Conservation (phyloP, 2,797 vertebrate species). For the Psittacula echo region DNA sequence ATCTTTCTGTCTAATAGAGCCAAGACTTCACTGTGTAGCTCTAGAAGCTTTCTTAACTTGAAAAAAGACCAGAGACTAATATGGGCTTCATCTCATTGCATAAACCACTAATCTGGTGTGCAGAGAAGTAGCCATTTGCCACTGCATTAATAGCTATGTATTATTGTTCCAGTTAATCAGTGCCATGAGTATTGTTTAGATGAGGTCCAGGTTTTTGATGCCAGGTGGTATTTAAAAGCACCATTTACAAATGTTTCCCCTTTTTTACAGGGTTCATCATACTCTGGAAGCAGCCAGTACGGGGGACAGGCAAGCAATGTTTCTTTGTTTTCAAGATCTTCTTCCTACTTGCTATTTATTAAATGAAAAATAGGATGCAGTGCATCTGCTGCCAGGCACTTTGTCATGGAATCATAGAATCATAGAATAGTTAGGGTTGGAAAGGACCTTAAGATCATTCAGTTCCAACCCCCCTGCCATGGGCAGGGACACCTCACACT, state of each 20-base stretch:
- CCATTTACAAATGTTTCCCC: background rate
- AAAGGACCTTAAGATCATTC: too few species aligned
- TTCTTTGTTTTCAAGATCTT: background rate
- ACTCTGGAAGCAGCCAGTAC: slow-evolving; percentile 34
- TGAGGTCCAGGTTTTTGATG: background rate
- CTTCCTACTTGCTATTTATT: background rate
- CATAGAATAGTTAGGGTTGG: too few species aligned
- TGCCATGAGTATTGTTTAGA: background rate
- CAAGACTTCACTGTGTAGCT: background rate
- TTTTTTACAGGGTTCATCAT: slow-evolving; percentile 19
- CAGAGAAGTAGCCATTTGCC: background rate
- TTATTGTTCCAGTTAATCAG: background rate
- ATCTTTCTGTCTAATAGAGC: background rate
- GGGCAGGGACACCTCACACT: too few species aligned
- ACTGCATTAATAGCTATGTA: background rate
- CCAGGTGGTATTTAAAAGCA: background rate
- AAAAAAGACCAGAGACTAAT: background rate
- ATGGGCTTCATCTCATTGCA: background rate
- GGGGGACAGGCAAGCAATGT: slow-evolving; percentile 43
- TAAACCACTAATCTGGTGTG: background rate
- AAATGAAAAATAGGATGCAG: background rate
- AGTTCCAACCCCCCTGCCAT: too few species aligned
- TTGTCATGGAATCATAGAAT: background rate
- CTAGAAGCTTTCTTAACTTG: background rate
- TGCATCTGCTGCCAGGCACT: background rate